Base-by-base conservation (phyloP, 2,113 vertebrate genomes). In the Chiloscyllium plagiosum region DNA sequence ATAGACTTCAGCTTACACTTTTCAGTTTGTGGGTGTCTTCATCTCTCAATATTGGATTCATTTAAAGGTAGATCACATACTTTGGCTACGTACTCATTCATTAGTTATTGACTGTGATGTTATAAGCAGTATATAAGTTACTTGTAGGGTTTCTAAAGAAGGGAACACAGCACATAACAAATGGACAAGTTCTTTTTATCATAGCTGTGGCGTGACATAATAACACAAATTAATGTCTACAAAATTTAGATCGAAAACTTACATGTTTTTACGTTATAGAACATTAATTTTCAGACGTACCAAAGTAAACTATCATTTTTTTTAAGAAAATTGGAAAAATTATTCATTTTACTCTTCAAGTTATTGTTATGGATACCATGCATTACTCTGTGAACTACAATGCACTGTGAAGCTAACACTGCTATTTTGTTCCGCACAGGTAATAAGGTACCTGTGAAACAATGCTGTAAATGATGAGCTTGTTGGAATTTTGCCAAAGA, bases 401-500 rank as follows among this genome's bases (percentile, higher is more conserved):
- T 1, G 66, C 10, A 24, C 37, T 70, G 66, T 17, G 29, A 83
- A 61, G 87, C 61, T 56, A 93, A 66, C 17, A 66, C 22, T 72
- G 42, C 42, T 52, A 15, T 70, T 95, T 26, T 95, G 52, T 29
- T 37, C 15, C 6, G 12, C 42, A 17, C 22, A 72, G 94, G 47
- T 72, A 72, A 95, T 72, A 52, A 95, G 68, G 69, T 37, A 72
- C 4, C 42, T 76, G 69, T 42, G 94, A 95, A 95, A 95, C 94
- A 95, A 72, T 52, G 42, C 69, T 47, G 20, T 50, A 72, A 95
- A 52, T 52, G 37, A 95, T 52, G 26, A 72, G 69, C 37, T 95
- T 76, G 69, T 95, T 95, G 94, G 94, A 76, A 95, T 29, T 29
- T 26, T 95, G 94, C 69, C 94, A 72, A 17, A 70, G 68, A 72